phyloP scores from a whole-genome alignment of 2,797 vertebrate genomes.

The Lagodon rhomboides region DNA sequence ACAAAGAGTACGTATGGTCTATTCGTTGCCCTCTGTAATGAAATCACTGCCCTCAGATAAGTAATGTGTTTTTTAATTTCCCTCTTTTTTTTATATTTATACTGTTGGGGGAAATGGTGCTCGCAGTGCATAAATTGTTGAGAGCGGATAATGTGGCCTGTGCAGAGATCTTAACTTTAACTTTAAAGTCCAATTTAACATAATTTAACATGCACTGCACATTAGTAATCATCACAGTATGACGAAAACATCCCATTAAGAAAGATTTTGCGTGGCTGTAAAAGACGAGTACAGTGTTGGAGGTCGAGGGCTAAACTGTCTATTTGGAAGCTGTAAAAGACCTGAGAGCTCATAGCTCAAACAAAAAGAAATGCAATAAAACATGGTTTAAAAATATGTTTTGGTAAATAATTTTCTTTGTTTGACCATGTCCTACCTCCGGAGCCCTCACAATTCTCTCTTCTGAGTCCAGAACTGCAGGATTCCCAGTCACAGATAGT shows the following conservation, averaged over 20 bases:
- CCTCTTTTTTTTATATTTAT: conserved; percentile 14
- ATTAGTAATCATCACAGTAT: conserved; percentile 46
- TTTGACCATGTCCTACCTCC: conserved; percentile 18
- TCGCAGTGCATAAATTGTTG: conserved; percentile 31
- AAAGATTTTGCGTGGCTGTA: neutral
- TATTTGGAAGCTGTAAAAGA: neutral
- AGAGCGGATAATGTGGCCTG: conserved; percentile 26
- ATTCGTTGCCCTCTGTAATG: conserved; percentile 70
- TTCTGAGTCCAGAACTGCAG: conserved; percentile 9
- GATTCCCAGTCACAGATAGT: conserved; percentile 10
- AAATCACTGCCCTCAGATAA: conserved; percentile 69
- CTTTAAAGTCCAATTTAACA: conserved; percentile 45
- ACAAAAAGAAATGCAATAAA: neutral
- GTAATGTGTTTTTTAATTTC: conserved; percentile 54
- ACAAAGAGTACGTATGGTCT: conserved; percentile 53
- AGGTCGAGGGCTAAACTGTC: neutral
- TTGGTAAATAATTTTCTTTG: conserved; percentile 24
- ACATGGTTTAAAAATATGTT: conserved; percentile 10
- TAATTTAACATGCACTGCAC: conserved; percentile 36
- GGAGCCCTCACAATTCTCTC: conserved; percentile 13
- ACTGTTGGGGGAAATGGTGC: conserved; percentile 16
- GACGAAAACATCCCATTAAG: conserved; percentile 44
- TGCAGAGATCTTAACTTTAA: conserved; percentile 43
- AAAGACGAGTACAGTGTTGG: neutral
- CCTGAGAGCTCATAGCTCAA: neutral